phyloP scores from a whole-genome alignment of 2,888 invertebrate genomes.

The Alviniconcha strummeri region DNA sequence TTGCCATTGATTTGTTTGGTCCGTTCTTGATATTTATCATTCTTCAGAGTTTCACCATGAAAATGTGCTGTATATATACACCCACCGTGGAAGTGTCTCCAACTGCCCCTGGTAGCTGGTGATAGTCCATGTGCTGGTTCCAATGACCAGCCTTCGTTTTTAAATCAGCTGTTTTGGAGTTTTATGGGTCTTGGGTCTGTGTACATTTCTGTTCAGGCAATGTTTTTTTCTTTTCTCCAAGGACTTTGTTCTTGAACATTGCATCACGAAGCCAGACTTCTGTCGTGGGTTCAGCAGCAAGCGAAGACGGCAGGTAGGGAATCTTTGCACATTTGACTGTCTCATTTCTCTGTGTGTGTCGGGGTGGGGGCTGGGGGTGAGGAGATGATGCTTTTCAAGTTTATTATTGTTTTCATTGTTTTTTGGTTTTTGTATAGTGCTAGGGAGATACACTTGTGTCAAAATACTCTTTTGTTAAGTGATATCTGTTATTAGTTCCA shows the following conservation, averaged over 20 bases:
- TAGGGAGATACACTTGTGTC: too few species aligned
- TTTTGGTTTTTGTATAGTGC: background rate
- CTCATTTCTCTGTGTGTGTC: background rate
- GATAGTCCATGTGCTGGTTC: too few species aligned
- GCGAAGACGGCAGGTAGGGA: background rate
- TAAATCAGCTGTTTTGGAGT: background rate
- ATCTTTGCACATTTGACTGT: background rate
- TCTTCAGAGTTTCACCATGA: too few species aligned
- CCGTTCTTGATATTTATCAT: too few species aligned
- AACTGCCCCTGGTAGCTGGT: too few species aligned
- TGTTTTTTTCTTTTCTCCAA: background rate
- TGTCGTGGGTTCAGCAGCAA: background rate
- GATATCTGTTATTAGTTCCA: too few species aligned
- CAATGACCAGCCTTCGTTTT: background rate
- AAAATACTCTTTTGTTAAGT: too few species aligned
- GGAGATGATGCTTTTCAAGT: background rate
- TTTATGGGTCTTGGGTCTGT: too few species aligned
- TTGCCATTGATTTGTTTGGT: too few species aligned
- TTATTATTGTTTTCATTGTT: background rate
- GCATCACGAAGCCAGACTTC: background rate
- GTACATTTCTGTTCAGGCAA: too few species aligned
- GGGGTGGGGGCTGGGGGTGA: background rate
- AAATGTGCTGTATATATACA: too few species aligned
- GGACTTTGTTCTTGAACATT: conserved; percentile 4
- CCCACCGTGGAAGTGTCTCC: too few species aligned